These are phyloP conservation scores for Narcine bancroftii DNA, from an alignment of 2,113 vertebrate genomes.

Conservation along the genomic window DNA sequence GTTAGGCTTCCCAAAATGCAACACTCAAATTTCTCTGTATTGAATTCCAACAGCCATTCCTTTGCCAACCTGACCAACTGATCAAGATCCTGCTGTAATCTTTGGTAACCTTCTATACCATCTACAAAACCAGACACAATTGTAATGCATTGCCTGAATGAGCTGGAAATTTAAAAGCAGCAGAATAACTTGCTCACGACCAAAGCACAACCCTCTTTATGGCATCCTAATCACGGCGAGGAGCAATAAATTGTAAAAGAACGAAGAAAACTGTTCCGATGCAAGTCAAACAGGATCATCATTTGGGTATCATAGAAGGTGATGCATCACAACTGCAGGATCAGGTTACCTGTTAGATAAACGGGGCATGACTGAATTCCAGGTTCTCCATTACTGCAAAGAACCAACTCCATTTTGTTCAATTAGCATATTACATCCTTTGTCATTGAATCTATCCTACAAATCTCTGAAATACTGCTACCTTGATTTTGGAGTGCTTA, in stretches of 20 bases:
- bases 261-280: not conserved
- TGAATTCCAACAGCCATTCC: too few species aligned
- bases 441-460: too few species aligned
- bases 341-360: constrained; percentile 12
- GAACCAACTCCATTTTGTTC: not conserved
- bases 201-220: constrained; percentile 12
- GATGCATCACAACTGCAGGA: not conserved
- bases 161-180: not conserved
- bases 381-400: not conserved
- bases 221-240: constrained; percentile 33
- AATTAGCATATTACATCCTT: not conserved
- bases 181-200: not conserved
- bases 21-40: too few species aligned
- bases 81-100: too few species aligned
- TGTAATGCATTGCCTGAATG: not conserved
- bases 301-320: not conserved
- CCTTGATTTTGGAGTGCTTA: not conserved
- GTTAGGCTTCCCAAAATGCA: too few species aligned
- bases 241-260: too few species aligned
- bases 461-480: too few species aligned
- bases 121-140: too few species aligned
- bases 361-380: not conserved
- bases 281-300: not conserved
- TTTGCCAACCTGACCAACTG: too few species aligned
- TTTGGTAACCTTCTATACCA: too few species aligned